Percentiles rank a stretch among this genome's conserved stretches.
Conservation (phyloP, 2,888 invertebrate species). For the Nemurella pictetii region DNA sequence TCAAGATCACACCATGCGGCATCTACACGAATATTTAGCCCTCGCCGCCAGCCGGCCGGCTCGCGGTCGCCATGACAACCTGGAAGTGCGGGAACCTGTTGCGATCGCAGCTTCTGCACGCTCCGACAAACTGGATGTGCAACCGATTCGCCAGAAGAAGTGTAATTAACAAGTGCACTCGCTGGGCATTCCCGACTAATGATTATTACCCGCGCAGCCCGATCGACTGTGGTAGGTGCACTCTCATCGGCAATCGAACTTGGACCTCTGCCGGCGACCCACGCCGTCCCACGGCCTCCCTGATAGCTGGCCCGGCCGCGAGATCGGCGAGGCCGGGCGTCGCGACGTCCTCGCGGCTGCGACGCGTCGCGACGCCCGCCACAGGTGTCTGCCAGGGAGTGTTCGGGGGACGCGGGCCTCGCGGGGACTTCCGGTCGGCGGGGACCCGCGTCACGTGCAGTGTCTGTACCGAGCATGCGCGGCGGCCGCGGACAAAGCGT, state of each 20-base stretch:
- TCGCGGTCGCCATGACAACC: neutral
- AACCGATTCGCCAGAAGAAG: conserved; percentile 2
- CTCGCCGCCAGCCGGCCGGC: neutral
- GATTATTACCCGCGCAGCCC: neutral
- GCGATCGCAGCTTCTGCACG: neutral
- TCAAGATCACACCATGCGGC: conserved; percentile 20
- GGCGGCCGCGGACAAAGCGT: conserved; percentile 5
- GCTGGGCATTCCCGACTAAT: conserved; percentile 18
- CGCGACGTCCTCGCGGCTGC: no score
- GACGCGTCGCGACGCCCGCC: no score
- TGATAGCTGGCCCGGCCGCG: no score
- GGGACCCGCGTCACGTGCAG: neutral
- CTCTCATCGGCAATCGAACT: neutral
- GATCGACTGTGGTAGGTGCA: conserved; percentile 27
- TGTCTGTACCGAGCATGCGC: neutral
- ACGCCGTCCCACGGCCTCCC: no score
- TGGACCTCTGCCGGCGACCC: neutral
- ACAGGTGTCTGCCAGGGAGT: no score
- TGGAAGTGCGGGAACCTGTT: neutral
- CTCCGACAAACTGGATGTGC: neutral
- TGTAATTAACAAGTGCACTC: conserved; percentile 16
- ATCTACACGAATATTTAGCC: neutral
- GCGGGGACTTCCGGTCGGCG: no score
- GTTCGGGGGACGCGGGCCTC: no score
- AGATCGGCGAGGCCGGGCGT: no score